phyloP scores from a whole-genome alignment of 2,888 invertebrate genomes.

The Macroteleia sp. region DNA sequence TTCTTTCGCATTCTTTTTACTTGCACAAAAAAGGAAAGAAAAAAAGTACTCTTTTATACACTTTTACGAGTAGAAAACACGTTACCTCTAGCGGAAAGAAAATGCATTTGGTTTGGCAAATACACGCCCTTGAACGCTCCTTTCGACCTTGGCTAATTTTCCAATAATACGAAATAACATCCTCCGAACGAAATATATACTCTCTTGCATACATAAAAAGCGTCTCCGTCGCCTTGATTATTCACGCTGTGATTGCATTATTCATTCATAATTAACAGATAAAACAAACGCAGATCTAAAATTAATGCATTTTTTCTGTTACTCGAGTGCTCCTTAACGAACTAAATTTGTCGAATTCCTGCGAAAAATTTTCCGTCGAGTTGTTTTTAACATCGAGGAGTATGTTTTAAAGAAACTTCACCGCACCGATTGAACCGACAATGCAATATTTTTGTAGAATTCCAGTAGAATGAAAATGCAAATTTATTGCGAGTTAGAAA shows the following conservation, averaged over 20 bases:
- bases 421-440: no score
- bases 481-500: no score
- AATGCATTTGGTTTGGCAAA: slow-evolving; percentile 4
- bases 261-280: neutral
- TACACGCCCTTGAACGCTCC: slow-evolving; percentile 2
- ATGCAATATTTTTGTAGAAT: no score
- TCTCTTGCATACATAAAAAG: neutral
- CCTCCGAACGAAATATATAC: slow-evolving; percentile 5
- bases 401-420: no score
- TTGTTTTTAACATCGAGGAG: no score
- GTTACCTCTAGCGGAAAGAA: no score
- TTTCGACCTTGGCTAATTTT: slow-evolving; percentile 15
- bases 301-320: neutral
- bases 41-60: no score
- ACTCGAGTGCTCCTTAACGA: neutral
- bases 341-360: neutral
- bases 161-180: slow-evolving; percentile 18
- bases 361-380: no score
- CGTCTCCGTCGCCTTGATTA: neutral
- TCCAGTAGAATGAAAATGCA: no score
- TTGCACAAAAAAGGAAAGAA: no score
- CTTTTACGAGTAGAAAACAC: no score
- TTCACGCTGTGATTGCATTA: neutral
- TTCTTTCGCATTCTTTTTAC: no score
- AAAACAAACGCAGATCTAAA: slow-evolving; percentile 5